Conservation (phyloP, 1,140 invertebrate genomes). For the Calycopis cecrops region DNA sequence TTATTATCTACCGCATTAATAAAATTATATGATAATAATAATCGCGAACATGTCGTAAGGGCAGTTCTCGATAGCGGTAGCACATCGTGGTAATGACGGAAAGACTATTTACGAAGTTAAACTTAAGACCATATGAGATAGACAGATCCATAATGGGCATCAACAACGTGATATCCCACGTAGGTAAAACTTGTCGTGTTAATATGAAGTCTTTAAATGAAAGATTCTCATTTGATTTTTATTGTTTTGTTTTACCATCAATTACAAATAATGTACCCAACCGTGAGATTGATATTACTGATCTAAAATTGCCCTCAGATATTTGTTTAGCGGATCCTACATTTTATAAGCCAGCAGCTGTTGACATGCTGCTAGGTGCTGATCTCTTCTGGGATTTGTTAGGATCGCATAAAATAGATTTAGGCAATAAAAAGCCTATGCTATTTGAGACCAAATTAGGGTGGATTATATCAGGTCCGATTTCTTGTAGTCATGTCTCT, state of each 20-base stretch:
- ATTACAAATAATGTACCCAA: constrained; percentile 23
- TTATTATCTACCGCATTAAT: constrained; percentile 29
- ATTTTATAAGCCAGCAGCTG: constrained; percentile 24
- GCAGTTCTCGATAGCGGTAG: too few relatives aligned
- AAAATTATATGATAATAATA: constrained; percentile 24
- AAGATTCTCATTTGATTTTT: constrained; percentile 17
- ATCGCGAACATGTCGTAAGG: constrained; percentile 20
- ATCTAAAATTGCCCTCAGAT: constrained; percentile 26
- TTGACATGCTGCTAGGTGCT: constrained; percentile 32
- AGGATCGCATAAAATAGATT: constrained; percentile 26
- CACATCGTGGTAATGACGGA: constrained; percentile 22
- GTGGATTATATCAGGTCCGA: constrained; percentile 35
- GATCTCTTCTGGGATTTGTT: constrained; percentile 37
- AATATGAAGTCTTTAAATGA: constrained; percentile 29
- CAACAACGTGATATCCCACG: constrained; percentile 26
- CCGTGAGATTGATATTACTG: constrained; percentile 16
- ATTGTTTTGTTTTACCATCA: constrained; percentile 32
- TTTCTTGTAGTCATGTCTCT: constrained; percentile 7
- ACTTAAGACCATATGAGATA: constrained; percentile 15
- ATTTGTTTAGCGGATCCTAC: constrained; percentile 32
- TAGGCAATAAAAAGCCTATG: constrained; percentile 31
- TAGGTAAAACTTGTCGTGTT: constrained; percentile 29
- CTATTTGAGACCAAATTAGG: constrained; percentile 33
- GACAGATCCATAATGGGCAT: constrained; percentile 25
- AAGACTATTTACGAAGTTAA: constrained; percentile 23